phyloP scores from a whole-genome alignment of 2,113 vertebrate genomes.

The Herpetotheres cachinnans region DNA sequence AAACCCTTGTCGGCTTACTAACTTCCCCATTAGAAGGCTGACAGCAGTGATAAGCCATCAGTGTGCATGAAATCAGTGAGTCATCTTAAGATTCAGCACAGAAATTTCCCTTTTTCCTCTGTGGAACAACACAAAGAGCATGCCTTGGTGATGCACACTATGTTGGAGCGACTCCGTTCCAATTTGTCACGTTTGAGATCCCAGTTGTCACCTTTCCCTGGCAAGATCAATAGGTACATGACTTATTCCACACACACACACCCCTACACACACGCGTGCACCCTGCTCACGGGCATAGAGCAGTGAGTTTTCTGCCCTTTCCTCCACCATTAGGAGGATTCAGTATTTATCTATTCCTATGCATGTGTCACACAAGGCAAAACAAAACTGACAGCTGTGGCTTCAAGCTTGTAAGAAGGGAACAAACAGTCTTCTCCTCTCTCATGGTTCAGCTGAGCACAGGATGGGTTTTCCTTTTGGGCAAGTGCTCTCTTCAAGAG shows the following conservation, averaged over 20 bases:
- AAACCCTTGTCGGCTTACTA: neutral
- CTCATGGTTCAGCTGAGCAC: neutral
- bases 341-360: neutral
- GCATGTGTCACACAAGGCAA: neutral
- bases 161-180: neutral
- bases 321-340: neutral
- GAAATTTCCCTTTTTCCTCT: neutral
- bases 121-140: rapidly evolving
- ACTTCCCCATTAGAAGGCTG: neutral
- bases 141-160: neutral
- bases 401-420: neutral
- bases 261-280: neutral
- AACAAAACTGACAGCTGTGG: neutral
- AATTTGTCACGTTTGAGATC: neutral
- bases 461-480: neutral
- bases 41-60: constrained; percentile 1
- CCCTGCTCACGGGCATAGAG: neutral
- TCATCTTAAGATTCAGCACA: neutral
- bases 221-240: neutral
- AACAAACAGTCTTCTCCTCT: neutral
- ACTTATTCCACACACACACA: neutral
- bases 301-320: neutral
- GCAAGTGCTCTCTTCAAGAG: neutral
- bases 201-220: neutral
- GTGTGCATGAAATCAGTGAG: neutral